phyloP scores from a whole-genome alignment of 30 jellyfish, hydroid and myxozoan genomes.

The Clytia hemisphaerica region DNA sequence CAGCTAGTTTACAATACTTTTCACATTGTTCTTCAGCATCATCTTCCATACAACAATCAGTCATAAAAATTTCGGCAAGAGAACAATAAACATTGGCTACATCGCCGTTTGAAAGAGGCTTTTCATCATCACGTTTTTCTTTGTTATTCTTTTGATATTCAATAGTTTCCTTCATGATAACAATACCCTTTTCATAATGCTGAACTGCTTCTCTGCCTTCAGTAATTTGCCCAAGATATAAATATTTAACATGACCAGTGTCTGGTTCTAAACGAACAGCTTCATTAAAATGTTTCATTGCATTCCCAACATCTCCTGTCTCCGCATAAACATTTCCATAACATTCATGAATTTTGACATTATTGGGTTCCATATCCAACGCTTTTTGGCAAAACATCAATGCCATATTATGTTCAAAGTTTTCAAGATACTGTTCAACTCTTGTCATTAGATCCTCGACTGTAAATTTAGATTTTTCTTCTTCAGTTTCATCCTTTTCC shows the following conservation, averaged over 20 bases:
- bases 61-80: slow-evolving; percentile 82
- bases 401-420: slow-evolving; percentile 85
- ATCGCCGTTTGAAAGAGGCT: slow-evolving; percentile 20
- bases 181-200: slow-evolving; percentile 72
- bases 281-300: slow-evolving; percentile 41
- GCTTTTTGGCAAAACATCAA: slow-evolving; percentile 84
- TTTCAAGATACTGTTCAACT: slow-evolving; percentile 59
- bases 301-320: slow-evolving; percentile 49
- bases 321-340: slow-evolving; percentile 88
- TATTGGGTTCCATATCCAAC: slow-evolving; percentile 52
- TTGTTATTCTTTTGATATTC: slow-evolving; percentile 18
- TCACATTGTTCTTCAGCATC: slow-evolving; percentile 74
- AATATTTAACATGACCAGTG: slow-evolving; percentile 75
- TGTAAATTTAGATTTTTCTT: slow-evolving; percentile 24
- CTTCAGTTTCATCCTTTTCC: background rate
- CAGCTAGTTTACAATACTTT: slow-evolving; percentile 63
- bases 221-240: slow-evolving; percentile 88
- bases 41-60: slow-evolving; percentile 85
- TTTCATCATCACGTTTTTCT: background rate
- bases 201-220: slow-evolving; percentile 74
- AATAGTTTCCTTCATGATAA: slow-evolving; percentile 48
- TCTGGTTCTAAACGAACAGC: slow-evolving; percentile 69
- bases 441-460: slow-evolving; percentile 67
- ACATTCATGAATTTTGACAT: slow-evolving; percentile 47
- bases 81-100: slow-evolving; percentile 82